Evolutionary conservation across 2,797 vertebrate species (phyloP), one percentile per base, ranked within the genome.

Genomic region (Paedocypris micromegethes): DNA sequence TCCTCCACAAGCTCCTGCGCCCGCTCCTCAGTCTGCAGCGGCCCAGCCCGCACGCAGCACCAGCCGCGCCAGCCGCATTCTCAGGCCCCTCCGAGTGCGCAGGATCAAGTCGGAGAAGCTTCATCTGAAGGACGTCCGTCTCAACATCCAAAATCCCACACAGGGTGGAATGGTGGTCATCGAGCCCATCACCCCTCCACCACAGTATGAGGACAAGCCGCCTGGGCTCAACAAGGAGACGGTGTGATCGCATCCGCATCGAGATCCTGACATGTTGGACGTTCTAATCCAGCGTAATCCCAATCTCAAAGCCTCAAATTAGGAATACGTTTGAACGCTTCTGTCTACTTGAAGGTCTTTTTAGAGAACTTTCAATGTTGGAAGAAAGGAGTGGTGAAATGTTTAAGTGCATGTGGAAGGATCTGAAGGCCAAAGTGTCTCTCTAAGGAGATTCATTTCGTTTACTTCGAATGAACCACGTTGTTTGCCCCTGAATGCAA

Each of bases 31-130:
- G 2, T 61, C 77, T 41, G 66, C 7, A 23, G 67, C 0, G 71
- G 83, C 57, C 55, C 68, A 74, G 0, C 88, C 89, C 0, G 5
- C 83, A 39, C 86, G 90, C 38, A 92, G 88, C 72, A 71, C 71
- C 79, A 93, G 93, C 5, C 90, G 89, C 39, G 82, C 91, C 60
- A 92, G 91, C 80, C 92, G 91, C 43, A 83, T 87, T 49, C 88
- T 97, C 62, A 90, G 91, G 53, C 94, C 96, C 0, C 89, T 96
- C 3, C 90, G 90, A 57, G 89, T 98, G 3, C 90, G 95, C n/a
- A 90, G 96, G 78, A 95, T 98, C 83, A 95, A 94, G 78, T 99
- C 96, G 0, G 96, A 99, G 79, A 98, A 96, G 80, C 89, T 97
- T 43, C 95, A 97, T 82, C 82, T 94, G 42, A 98, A 93, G 82